Evolutionary conservation across 2,888 invertebrate genomes (phyloP), one percentile per base, ranked within the genome.

Genomic region (Tipula lateralis): DNA sequence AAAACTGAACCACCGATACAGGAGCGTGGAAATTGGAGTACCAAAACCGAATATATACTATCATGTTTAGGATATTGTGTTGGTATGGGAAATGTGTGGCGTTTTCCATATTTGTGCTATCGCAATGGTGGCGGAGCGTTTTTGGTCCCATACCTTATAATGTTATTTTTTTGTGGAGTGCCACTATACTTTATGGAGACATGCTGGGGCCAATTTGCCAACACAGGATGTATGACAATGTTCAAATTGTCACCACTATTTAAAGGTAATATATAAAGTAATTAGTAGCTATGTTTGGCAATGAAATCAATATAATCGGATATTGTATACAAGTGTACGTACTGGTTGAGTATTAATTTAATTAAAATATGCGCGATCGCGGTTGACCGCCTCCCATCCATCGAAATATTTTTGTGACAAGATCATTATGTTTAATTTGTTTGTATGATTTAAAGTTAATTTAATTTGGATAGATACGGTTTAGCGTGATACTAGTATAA

Each of bases 141-240:
- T 89, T 91, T 97, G 81, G 93, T 97, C 34, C 97, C 97, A 2
- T 97, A 97, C 89, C 91, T 96, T 83, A 88, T 96, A 85, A 96
- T 97, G 89, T 91, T 97, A 83, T 89, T 96, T 66, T 90, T 96
- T 84, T 96, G 96, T 87, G 97, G 97, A 2, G 94, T 97, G 85
- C 97, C 97, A 0, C 91, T 97, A 86, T 97, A 97, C 88, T 96
- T 96, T 88, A 91, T 97, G 92, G 97, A 97, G 90, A 94, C 96
- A 0, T 93, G 95, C 0, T 91, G 97, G 87, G 97, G 97, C 19
- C 97, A 97, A 88, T 96, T 96, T 90, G 92, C 95, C 32, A 94
- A 95, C 87, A 93, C 94, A 44, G 96, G 96, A 86, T 96, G 96
- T 87, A 93, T 96, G 86, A 94, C 95, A 24, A 92, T 96, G 86